phyloP scores from a whole-genome alignment of 2,797 vertebrate species.

The Siniperca scherzeri region DNA sequence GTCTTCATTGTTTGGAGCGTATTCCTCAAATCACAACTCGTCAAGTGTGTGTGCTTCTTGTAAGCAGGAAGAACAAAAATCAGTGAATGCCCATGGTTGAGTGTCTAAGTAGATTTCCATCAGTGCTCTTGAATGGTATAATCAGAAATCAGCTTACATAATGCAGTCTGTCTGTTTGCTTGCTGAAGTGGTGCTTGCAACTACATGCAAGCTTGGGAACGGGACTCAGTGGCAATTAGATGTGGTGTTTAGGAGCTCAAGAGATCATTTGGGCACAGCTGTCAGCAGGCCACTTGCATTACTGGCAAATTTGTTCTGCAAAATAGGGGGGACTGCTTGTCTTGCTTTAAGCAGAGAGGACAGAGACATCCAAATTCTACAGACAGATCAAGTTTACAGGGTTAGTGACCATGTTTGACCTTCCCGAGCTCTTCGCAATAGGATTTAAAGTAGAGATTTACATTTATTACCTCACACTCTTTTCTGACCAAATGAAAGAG shows the following conservation, averaged over 20 bases:
- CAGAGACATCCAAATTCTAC: not conserved
- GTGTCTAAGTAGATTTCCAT: constrained; percentile 36
- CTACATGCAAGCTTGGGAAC: not conserved
- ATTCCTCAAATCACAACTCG: constrained; percentile 13
- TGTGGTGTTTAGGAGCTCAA: constrained; percentile 39
- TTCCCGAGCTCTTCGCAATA: not conserved
- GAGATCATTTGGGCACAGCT: constrained; percentile 59
- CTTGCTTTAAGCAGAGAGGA: not conserved
- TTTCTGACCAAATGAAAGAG: not conserved
- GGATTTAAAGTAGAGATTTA: constrained; percentile 16
- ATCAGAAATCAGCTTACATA: constrained; percentile 49
- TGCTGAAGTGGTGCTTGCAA: constrained; percentile 46
- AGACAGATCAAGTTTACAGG: constrained; percentile 13
- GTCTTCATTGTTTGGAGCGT: constrained; percentile 20
- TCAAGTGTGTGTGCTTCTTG: constrained; percentile 9
- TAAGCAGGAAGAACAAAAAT: constrained; percentile 1
- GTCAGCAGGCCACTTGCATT: constrained; percentile 38
- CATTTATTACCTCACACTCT: not conserved
- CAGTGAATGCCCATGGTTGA: constrained; percentile 12
- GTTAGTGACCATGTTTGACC: constrained; percentile 8
- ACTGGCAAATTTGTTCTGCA: constrained; percentile 22
- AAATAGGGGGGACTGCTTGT: constrained; percentile 5
- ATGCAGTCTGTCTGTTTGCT: constrained; percentile 40
- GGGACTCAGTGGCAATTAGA: constrained; percentile 50
- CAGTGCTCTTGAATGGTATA: constrained; percentile 30